These are phyloP conservation scores for Stenurella melanura DNA, from an alignment of 2,888 invertebrate genomes.

Conservation along the genomic window DNA sequence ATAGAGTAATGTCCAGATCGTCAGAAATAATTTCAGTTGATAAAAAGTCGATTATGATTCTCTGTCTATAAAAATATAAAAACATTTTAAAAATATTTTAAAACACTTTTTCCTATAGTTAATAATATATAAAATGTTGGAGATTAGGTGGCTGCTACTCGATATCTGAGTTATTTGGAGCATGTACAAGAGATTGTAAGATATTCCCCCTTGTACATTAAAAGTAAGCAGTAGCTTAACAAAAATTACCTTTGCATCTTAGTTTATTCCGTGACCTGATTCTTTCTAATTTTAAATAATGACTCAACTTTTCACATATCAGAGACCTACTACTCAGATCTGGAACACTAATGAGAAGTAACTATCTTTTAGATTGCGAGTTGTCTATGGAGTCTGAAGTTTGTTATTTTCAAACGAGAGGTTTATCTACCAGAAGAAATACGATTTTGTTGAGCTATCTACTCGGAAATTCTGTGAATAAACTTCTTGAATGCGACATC, in stretches of 20 bases:
- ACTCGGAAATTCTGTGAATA: background rate
- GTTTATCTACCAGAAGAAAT: constrained; percentile 21
- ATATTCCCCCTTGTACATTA: too few relatives aligned
- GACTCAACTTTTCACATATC: constrained; percentile 27
- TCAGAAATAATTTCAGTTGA: too few relatives aligned
- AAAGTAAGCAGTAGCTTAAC: too few relatives aligned
- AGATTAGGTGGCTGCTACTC: too few relatives aligned
- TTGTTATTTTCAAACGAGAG: background rate
- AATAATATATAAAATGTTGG: too few relatives aligned
- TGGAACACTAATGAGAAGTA: background rate
- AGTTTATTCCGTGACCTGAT: constrained; percentile 22
- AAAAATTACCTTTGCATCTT: background rate
- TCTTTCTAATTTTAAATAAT: constrained; percentile 13
- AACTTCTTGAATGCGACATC: background rate
- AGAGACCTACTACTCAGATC: background rate
- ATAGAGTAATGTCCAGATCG: too few relatives aligned
- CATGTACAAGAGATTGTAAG: too few relatives aligned
- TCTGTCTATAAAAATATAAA: too few relatives aligned
- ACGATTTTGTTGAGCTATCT: background rate
- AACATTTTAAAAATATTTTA: too few relatives aligned
- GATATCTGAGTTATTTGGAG: too few relatives aligned
- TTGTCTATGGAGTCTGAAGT: constrained; percentile 7
- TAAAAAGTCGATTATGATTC: too few relatives aligned
- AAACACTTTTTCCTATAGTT: too few relatives aligned
- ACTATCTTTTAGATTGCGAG: background rate